These are phyloP conservation scores for Acanthurus tractus DNA, from an alignment of 2,797 vertebrate species.

Conservation along the genomic window DNA sequence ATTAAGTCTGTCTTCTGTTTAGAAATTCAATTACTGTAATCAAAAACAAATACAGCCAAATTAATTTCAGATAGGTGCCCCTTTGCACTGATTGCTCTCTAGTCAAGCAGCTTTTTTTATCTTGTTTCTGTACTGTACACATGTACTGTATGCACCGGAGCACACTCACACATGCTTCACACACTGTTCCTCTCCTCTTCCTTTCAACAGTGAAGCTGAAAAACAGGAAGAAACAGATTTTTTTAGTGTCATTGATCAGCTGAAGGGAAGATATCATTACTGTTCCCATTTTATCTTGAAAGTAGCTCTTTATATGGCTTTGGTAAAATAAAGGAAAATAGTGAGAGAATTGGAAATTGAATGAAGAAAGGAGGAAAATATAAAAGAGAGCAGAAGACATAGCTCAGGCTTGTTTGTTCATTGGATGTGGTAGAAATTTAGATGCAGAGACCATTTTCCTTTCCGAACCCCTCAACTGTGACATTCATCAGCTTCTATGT, in stretches of 20 bases:
- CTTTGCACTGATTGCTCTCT: constrained; percentile 32
- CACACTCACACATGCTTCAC: background rate
- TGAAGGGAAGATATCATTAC: constrained; percentile 12
- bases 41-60: constrained; percentile 25
- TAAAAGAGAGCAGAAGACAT: constrained; percentile 21
- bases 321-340: constrained; percentile 11
- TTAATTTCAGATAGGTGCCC: constrained; percentile 38
- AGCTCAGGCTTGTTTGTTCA: constrained; percentile 28
- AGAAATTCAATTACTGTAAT: constrained; percentile 55
- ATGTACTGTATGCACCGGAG: background rate
- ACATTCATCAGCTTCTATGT: constrained; percentile 56
- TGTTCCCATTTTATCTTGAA: constrained; percentile 7
- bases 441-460: constrained; percentile 11
- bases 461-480: constrained; percentile 29
- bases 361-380: background rate
- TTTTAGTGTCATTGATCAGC: constrained; percentile 23
- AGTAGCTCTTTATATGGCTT: constrained; percentile 1
- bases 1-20: constrained; percentile 14
- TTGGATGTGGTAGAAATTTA: background rate
- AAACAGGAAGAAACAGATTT: constrained; percentile 24
- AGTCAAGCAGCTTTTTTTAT: constrained; percentile 19
- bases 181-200: background rate
- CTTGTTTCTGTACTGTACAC: background rate
- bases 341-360: background rate
- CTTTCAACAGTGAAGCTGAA: constrained; percentile 18